Percentiles rank a stretch among this genome's conserved stretches.
phyloP scores from a whole-genome alignment of 2,888 invertebrate species.

The Sarcophaga variegata region DNA sequence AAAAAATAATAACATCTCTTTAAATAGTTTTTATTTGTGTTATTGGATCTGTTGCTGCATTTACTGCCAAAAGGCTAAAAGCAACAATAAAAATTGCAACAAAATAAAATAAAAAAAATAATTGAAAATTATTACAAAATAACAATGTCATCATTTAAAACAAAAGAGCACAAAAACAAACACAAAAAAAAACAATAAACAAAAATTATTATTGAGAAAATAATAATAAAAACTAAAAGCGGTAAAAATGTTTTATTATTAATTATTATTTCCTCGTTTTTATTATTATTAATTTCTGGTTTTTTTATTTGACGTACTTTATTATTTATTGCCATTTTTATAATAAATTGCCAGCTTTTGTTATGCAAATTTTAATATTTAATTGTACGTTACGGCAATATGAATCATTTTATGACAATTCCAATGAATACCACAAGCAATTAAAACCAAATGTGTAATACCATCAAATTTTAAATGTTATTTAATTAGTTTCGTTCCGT shows the following conservation, averaged over 20 bases:
- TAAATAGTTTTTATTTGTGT: not conserved
- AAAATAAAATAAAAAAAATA: constrained; percentile 30
- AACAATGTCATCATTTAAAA: constrained; percentile 60
- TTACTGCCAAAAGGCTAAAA: constrained; percentile 54
- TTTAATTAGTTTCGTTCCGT: too few relatives aligned
- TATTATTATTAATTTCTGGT: not conserved
- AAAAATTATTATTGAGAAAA: not conserved
- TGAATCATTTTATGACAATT: not conserved
- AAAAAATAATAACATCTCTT: not conserved
- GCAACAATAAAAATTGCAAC: constrained; percentile 39
- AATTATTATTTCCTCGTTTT: constrained; percentile 33
- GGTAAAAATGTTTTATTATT: constrained; percentile 46
- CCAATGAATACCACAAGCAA: too few relatives aligned
- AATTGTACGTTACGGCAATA: not conserved
- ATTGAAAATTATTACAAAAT: constrained; percentile 56
- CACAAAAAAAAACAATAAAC: not conserved
- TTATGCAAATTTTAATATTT: constrained; percentile 52
- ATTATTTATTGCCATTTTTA: not conserved
- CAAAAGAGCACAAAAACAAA: not conserved
- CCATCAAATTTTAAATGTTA: too few relatives aligned
- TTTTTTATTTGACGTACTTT: not conserved
- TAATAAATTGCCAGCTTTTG: constrained; percentile 59
- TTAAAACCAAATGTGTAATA: too few relatives aligned
- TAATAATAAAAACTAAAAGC: constrained; percentile 26
- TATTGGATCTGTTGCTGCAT: not conserved